Base-by-base conservation (phyloP, 2,888 invertebrate species). In the Pyralis farinalis region DNA sequence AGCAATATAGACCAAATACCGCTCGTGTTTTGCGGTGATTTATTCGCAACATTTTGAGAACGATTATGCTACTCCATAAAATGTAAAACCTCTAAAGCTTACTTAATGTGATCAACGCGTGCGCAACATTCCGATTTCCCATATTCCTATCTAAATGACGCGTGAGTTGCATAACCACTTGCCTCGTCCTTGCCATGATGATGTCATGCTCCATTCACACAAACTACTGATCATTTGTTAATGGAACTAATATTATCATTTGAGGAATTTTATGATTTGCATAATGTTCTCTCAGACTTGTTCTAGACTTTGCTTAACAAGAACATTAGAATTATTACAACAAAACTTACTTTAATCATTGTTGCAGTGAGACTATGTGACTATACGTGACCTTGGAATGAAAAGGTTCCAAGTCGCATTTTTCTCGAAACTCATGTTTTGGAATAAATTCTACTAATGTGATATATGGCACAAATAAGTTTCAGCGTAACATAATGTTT, bases 121-220 rank as follows among this genome's bases (percentile, higher is more conserved):
- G 37, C 30, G 22, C 21, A 6, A 33, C 27, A 7, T 4, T 5
- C 25, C 8, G 28, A 9, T 47, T 47, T 50, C 42, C 39, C 37
- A 40, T 27, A 53, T 53, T 52, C 49, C 47, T 53, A 54, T 51
- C 49, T 47, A 42, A 50, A 52, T 55, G 43, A 51, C 55, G 56
- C 55, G 46, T 42, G 46, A 43, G 53, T 74, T 69, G 55, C 62
- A 65, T 64, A 71, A 71, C 58, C 2, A 25, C 25, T 3, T 25
- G 3, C 1, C 37, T 35, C 67, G 72, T 69, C 75, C 77, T 79
- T 71, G 77, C 47, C 43, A 40, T 47, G 64, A 48, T 77, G 77
- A 77, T 72, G 73, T 78, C 77, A 77, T 56, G 45, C 46, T 40
- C 51, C 43, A 42, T 43, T 55, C 51, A 45, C 46, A 53, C 55